These are phyloP conservation scores for Enoplolaimus lenunculus DNA, from an alignment of 2,888 invertebrate species.

Conservation along the genomic window DNA sequence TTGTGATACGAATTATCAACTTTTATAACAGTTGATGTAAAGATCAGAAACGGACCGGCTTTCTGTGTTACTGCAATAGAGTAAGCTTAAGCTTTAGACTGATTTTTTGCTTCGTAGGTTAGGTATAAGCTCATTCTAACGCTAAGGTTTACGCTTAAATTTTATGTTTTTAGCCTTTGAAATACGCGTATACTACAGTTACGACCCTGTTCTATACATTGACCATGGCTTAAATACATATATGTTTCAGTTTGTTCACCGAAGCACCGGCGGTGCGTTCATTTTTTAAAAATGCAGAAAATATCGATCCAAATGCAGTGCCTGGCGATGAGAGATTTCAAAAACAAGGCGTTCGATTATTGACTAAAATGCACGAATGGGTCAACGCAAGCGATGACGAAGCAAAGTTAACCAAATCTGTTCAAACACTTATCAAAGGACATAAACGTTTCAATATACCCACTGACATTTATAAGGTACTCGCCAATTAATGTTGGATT, in stretches of 20 bases:
- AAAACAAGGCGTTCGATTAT: conserved; percentile 35
- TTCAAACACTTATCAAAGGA: conserved; percentile 33
- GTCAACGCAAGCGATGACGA: conserved; percentile 30
- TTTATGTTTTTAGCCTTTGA: too few relatives aligned
- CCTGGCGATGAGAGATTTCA: conserved; percentile 33
- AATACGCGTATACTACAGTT: too few relatives aligned
- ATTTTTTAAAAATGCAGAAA: conserved; percentile 33
- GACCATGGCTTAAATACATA: too few relatives aligned
- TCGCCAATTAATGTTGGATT: not conserved
- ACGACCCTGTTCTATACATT: too few relatives aligned
- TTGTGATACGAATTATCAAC: too few relatives aligned
- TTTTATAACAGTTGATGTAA: too few relatives aligned
- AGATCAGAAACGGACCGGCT: too few relatives aligned
- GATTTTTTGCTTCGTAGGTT: too few relatives aligned
- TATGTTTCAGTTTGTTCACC: conserved; percentile 32
- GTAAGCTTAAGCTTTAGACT: too few relatives aligned
- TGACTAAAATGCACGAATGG: conserved; percentile 32
- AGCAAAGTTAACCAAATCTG: conserved; percentile 31
- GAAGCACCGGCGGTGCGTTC: conserved; percentile 31
- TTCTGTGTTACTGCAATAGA: too few relatives aligned
- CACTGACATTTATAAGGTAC: conserved; percentile 32
- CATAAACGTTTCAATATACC: conserved; percentile 37
- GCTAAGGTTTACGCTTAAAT: too few relatives aligned
- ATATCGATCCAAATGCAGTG: conserved; percentile 31
- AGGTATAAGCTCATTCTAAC: too few relatives aligned